Evolutionary conservation across 2,888 invertebrate species (phyloP).

Genomic region (Pegoplata infirma): DNA sequence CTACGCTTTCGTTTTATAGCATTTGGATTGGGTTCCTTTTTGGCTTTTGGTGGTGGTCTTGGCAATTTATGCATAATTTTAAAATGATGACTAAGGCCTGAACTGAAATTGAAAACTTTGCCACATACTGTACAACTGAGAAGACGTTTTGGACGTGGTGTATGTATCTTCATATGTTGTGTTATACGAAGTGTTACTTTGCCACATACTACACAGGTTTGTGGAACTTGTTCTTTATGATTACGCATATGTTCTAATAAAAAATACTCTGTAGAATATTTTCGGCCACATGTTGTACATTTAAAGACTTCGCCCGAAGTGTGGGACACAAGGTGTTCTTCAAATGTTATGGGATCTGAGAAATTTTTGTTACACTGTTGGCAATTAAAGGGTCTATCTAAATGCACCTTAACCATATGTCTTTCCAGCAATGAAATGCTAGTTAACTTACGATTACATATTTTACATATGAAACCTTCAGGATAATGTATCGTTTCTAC

Average conservation of each 20-base stretch:
- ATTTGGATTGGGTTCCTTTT: constrained; percentile 24
- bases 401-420: constrained; percentile 65
- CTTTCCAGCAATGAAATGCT: constrained; percentile 61
- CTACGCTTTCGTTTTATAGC: constrained; percentile 40
- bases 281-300: constrained; percentile 63
- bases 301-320: constrained; percentile 56
- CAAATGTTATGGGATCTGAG: constrained; percentile 52
- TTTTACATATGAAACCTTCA: constrained; percentile 64
- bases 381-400: constrained; percentile 61
- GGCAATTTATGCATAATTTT: constrained; percentile 64
- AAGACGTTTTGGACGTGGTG: constrained; percentile 63
- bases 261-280: constrained; percentile 61
- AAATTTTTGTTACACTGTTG: constrained; percentile 62
- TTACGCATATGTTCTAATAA: constrained; percentile 62
- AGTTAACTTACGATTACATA: constrained; percentile 62
- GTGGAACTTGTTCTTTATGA: constrained; percentile 61
- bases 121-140: constrained; percentile 64
- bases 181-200: constrained; percentile 65
- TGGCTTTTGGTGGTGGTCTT: constrained; percentile 55
- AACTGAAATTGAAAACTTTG: constrained; percentile 65
- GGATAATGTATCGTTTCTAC: constrained; percentile 64
- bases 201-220: constrained; percentile 65
- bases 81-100: constrained; percentile 64
- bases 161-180: constrained; percentile 66
- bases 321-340: constrained; percentile 62